A percentile compares a stretch with the other conserved stretches of the same genome.
These are phyloP conservation scores for Chrysolina oricalcia DNA, from an alignment of 2,888 invertebrate genomes.

Conservation along the genomic window DNA sequence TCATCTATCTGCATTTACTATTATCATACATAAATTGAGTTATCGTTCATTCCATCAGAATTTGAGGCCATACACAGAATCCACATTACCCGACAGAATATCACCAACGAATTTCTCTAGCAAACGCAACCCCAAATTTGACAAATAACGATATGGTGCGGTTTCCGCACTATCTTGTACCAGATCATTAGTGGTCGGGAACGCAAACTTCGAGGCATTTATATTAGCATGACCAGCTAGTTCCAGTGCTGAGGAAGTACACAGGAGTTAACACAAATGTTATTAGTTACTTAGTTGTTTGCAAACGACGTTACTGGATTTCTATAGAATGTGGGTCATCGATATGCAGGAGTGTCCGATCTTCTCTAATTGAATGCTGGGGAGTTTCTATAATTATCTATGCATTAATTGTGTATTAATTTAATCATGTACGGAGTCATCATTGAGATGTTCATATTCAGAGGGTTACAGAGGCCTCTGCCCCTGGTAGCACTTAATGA, in stretches of 20 bases:
- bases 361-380: too few species aligned
- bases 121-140: constrained; percentile 45
- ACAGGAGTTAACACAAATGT: constrained; percentile 33
- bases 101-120: background rate
- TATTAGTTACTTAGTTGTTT: constrained; percentile 26
- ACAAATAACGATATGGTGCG: constrained; percentile 51
- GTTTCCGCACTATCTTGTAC: constrained; percentile 45
- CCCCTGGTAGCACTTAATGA: too few species aligned
- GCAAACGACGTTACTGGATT: background rate
- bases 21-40: too few species aligned
- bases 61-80: background rate
- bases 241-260: constrained; percentile 33
- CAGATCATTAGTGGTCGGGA: constrained; percentile 62
- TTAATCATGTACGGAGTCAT: too few species aligned
- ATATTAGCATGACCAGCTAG: constrained; percentile 58
- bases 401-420: too few species aligned
- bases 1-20: too few species aligned
- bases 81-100: background rate
- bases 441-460: too few species aligned
- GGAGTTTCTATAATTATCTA: too few species aligned
- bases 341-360: background rate
- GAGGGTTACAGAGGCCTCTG: too few species aligned
- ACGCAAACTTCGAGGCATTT: constrained; percentile 60
- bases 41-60: too few species aligned
- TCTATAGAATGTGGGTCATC: background rate